Base-by-base conservation (phyloP, 2,888 invertebrate genomes). In the Lapara coniferarum region DNA sequence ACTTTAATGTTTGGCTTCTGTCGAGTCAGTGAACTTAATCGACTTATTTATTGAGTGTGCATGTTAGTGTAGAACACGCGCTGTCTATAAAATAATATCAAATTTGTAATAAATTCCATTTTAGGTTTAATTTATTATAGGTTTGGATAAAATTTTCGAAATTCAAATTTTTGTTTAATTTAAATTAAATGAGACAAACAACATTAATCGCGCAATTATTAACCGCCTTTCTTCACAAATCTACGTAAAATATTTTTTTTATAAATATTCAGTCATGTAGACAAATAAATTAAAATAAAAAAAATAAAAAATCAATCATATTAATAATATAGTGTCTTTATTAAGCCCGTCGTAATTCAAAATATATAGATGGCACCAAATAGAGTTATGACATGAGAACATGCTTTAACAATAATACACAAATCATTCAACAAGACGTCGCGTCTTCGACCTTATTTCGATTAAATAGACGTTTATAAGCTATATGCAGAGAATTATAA, bases 11-110 rank as follows among this genome's bases (percentile, higher is more conserved):
- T 49, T 37, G 8, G 37, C 37, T 14, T 16, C 49, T 49, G 6
- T 19, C 46, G 46, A 16, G 6, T 63, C 49, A 63, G 19, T 63
- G 49, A 63, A 63, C 63, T 63, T 49, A 46, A 63, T 63, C 63
- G 46, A 46, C 16, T 59, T 37, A 16, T 46, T 63, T 63, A 46
- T 63, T 49, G 10, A 7, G 49, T 49, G 49, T 12, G 10, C 13
- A 4, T 63, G 7, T 55, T 55, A 19, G 55, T 19, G 7, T 19
- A 52, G 14, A 16, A 19, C 55, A 19, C 19, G 19, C 55, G 19
- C 19, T 55, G 10, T 10, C 0, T 55, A 19, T 55, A 55, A 16
- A 55, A 51, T 51, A 51, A 51, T 51, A 51, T 8, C 7, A 37
- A 37, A 37, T 37, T 1, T 55, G 55, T 10, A 55, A 55, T 8